phyloP scores from a whole-genome alignment of 2,113 vertebrate species.

The Atlantisia rogersi region DNA sequence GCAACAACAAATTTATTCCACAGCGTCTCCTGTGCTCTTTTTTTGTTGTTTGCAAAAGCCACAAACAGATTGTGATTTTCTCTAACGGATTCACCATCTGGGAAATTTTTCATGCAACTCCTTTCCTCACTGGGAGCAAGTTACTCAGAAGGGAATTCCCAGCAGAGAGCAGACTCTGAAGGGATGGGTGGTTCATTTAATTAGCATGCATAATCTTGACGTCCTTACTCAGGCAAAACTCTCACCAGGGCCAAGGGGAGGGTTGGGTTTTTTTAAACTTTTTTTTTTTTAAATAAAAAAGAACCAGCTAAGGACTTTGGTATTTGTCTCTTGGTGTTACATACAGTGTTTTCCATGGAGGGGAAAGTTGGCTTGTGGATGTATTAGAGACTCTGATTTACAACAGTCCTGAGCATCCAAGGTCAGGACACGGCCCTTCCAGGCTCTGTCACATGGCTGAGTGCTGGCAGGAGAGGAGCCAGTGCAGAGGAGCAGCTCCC shows the following conservation, averaged over 20 bases:
- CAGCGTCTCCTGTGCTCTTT: conserved; percentile 52
- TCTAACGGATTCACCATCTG: conserved; percentile 68
- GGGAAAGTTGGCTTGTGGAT: neutral
- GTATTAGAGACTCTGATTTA: neutral
- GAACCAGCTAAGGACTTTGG: conserved; percentile 43
- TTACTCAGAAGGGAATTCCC: conserved; percentile 68
- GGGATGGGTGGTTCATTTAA: conserved; percentile 63
- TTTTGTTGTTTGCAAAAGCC: conserved; percentile 43
- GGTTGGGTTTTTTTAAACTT: neutral
- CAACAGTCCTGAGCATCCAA: neutral
- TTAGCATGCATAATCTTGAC: conserved; percentile 51
- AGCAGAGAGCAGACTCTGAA: conserved; percentile 53
- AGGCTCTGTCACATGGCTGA: neutral
- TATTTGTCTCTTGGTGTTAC: conserved; percentile 27
- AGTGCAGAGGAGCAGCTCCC: neutral
- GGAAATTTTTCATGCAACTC: conserved; percentile 66
- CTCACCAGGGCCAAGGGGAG: conserved; percentile 34
- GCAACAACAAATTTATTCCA: conserved; percentile 56
- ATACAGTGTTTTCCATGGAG: neutral
- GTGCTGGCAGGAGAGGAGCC: neutral
- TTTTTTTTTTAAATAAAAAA: neutral
- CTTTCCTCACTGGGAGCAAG: conserved; percentile 62
- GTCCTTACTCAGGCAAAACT: conserved; percentile 63
- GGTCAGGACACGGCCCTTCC: neutral
- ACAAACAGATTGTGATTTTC: conserved; percentile 68